Evolutionary conservation across 2,797 vertebrate genomes (phyloP).

Genomic region (Enteromius unitaeniatus): DNA sequence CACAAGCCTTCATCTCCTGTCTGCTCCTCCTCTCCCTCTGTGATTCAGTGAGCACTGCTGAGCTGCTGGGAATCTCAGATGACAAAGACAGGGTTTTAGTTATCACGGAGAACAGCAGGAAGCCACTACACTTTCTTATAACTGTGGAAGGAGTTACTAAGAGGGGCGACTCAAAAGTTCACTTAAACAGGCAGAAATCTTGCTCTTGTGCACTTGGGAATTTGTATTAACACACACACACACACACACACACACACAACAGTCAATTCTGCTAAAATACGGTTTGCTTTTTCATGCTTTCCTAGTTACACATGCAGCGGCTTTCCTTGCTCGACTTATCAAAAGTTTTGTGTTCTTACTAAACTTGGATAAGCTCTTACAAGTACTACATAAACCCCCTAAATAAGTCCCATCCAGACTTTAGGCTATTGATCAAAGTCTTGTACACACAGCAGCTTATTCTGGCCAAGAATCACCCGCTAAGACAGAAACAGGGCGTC

Average conservation of each 20-base stretch:
- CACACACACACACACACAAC: not conserved
- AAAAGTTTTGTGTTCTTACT: constrained; percentile 12
- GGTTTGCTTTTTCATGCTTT: constrained; percentile 3
- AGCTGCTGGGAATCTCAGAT: not conserved
- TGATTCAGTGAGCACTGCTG: not conserved
- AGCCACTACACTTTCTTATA: not conserved
- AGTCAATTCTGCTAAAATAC: not conserved
- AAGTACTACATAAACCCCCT: constrained; percentile 24
- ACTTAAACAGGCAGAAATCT: not conserved
- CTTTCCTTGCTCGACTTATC: constrained; percentile 2
- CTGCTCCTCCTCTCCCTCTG: constrained; percentile 9
- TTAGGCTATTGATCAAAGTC: constrained; percentile 29
- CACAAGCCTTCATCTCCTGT: not conserved
- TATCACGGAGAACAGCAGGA: constrained; percentile 18
- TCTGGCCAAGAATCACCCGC: not conserved
- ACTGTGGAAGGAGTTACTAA: not conserved
- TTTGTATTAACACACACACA: not conserved
- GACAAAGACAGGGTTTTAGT: constrained; percentile 6
- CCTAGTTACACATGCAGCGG: not conserved
- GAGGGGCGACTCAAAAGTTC: not conserved
- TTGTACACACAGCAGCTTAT: not conserved
- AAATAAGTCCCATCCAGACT: constrained; percentile 22
- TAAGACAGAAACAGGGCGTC: constrained; percentile 9
- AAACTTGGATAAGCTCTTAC: constrained; percentile 25
- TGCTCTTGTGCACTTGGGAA: not conserved